Conservation (phyloP, 2,797 vertebrate genomes). For the Bufotes viridis region DNA sequence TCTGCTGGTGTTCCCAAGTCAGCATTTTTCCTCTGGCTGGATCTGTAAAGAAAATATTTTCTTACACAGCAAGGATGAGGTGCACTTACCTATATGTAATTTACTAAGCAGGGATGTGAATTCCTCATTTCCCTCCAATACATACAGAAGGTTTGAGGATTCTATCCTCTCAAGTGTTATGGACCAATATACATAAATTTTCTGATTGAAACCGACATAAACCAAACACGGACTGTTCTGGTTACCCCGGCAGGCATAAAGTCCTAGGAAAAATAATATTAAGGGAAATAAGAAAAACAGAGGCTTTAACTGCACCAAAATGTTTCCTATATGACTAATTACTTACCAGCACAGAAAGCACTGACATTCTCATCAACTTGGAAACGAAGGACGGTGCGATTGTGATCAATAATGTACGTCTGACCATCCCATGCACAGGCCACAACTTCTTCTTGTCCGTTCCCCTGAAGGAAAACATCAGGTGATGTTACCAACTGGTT, state of each 20-base stretch:
- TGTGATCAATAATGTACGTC: slow-evolving; percentile 97
- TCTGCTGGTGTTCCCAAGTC: too few species aligned
- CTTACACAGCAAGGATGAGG: background rate
- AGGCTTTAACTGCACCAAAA: background rate
- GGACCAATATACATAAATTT: slow-evolving; percentile 97
- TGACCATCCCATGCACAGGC: slow-evolving; percentile 98
- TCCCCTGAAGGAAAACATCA: slow-evolving; percentile 77
- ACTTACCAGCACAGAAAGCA: slow-evolving; percentile 94
- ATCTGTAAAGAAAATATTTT: too few species aligned
- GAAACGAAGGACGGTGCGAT: slow-evolving; percentile 91
- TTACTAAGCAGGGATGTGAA: slow-evolving; percentile 76
- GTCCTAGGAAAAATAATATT: slow-evolving; percentile 74
- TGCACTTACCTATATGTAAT: slow-evolving; percentile 85
- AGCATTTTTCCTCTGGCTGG: too few species aligned
- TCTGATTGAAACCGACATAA: slow-evolving; percentile 95
- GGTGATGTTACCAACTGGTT: background rate
- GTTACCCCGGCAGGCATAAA: slow-evolving; percentile 92
- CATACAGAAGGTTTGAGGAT: slow-evolving; percentile 88
- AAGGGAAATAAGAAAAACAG: background rate
- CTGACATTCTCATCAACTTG: slow-evolving; percentile 98
- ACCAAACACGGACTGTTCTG: slow-evolving; percentile 94
- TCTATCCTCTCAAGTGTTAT: slow-evolving; percentile 95
- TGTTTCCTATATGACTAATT: background rate
- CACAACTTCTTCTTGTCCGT: slow-evolving; percentile 94
- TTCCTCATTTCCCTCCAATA: slow-evolving; percentile 83